These are phyloP conservation scores for Notolepis coatsorum DNA, from an alignment of 2,797 vertebrate species.

Conservation along the genomic window DNA sequence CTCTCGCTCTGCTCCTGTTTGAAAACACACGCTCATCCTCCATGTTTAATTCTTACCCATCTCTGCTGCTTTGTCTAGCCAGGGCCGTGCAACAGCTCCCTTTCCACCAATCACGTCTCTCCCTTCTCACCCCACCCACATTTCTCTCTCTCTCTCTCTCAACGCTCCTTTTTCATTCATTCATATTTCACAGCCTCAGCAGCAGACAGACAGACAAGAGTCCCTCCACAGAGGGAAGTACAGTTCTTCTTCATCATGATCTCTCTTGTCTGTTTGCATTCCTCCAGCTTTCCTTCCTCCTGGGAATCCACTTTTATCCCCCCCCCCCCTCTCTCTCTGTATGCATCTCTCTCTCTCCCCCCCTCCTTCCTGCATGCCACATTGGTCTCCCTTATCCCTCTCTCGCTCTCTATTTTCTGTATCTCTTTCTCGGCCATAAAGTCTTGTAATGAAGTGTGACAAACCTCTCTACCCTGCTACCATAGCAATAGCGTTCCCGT, in stretches of 20 bases:
- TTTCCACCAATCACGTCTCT: slow-evolving; percentile 56
- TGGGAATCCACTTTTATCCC: slow-evolving; percentile 62
- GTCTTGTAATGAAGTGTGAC: slow-evolving; percentile 78
- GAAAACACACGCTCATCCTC: slow-evolving; percentile 15
- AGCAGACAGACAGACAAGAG: slow-evolving; percentile 16
- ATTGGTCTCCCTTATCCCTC: slow-evolving; percentile 30
- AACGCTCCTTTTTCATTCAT: slow-evolving; percentile 63
- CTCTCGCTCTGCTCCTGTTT: slow-evolving; percentile 19
- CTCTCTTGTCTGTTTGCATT: slow-evolving; percentile 61
- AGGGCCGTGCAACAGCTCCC: slow-evolving; percentile 37
- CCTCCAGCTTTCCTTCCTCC: slow-evolving; percentile 53
- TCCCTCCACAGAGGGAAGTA: slow-evolving; percentile 27
- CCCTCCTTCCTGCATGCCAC: slow-evolving; percentile 42
- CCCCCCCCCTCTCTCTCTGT: no score
- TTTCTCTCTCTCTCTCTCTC: not conserved
- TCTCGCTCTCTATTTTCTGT: slow-evolving; percentile 41
- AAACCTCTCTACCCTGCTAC: slow-evolving; percentile 70
- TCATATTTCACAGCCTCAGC: slow-evolving; percentile 72
- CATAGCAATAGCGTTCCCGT: slow-evolving; percentile 76
- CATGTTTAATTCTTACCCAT: slow-evolving; percentile 9
- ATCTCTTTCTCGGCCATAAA: slow-evolving; percentile 39
- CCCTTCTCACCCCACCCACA: slow-evolving; percentile 63
- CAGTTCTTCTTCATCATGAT: slow-evolving; percentile 39
- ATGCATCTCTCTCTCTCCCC: slow-evolving; percentile 47
- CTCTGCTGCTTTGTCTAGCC: slow-evolving; percentile 58